A percentile compares a stretch with the other conserved stretches of the same genome.
Conservation (phyloP, 2,797 vertebrate genomes). For the Garrulus glandarius region DNA sequence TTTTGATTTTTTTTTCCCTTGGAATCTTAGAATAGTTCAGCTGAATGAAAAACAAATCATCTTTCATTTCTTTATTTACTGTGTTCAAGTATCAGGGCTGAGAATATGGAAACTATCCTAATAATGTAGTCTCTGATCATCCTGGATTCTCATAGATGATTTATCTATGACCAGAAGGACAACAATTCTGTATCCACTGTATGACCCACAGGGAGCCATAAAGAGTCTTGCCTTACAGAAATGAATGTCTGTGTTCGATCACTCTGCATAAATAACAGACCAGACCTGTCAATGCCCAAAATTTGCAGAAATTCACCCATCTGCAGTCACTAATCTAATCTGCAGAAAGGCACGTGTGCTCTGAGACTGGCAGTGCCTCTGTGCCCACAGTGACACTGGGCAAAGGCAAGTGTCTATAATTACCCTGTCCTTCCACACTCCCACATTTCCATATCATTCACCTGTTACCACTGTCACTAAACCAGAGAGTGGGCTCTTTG, state of each 20-base stretch:
- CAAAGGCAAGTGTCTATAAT: not conserved
- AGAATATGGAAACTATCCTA: constrained; percentile 4
- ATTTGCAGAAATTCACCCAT: not conserved
- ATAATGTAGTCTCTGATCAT: not conserved
- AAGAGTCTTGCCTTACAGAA: not conserved
- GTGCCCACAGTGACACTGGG: not conserved
- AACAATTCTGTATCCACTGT: not conserved
- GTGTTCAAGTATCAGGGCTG: not conserved
- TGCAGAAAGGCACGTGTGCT: not conserved
- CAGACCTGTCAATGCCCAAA: not conserved
- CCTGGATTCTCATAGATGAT: not conserved
- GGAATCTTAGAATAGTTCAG: constrained; percentile 19
- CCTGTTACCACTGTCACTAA: not conserved
- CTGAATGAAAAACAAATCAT: not conserved
- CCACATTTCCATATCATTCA: not conserved
- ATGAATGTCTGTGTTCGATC: not conserved
- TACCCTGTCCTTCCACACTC: not conserved
- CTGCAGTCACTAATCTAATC: not conserved
- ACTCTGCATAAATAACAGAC: not conserved
- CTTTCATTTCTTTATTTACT: constrained; percentile 15
- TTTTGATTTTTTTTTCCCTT: not conserved
- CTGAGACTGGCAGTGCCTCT: not conserved
- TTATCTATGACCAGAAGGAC: not conserved
- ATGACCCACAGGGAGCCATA: not conserved
- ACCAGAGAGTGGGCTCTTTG: not conserved